phyloP scores from a whole-genome alignment of 2,113 vertebrate genomes.

The Helogale parvula region DNA sequence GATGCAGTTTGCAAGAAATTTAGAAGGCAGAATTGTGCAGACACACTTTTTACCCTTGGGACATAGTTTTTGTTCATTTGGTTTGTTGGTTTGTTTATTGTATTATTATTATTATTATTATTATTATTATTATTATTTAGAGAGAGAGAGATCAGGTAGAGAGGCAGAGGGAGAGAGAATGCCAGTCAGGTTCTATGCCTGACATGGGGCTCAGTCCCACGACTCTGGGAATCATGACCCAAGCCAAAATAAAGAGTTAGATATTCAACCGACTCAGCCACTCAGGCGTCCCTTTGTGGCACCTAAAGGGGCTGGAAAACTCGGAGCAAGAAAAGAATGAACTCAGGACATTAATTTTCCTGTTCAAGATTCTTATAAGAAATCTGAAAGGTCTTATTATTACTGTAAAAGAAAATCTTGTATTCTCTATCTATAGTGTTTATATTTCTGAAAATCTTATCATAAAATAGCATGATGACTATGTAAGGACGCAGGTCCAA shows the following conservation, averaged over 20 bases:
- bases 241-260: too few species aligned
- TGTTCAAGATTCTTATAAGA: not conserved
- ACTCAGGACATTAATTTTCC: not conserved
- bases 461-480: not conserved
- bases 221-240: too few species aligned
- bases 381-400: not conserved
- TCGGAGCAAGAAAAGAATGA: not conserved
- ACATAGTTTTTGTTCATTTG: not conserved
- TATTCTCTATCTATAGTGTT: not conserved
- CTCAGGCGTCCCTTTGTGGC: not conserved
- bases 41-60: not conserved
- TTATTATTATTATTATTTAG: too few species aligned
- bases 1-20: not conserved
- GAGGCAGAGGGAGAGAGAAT: too few species aligned
- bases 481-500: too few species aligned
- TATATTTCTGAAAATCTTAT: not conserved
- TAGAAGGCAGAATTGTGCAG: not conserved
- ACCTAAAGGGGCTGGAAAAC: not conserved
- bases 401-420: not conserved
- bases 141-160: too few species aligned
- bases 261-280: too few species aligned
- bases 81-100: not conserved
- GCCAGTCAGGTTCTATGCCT: too few species aligned
- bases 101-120: too few species aligned
- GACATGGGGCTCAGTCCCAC: too few species aligned